A percentile compares a stretch with the other conserved stretches of the same genome.
Evolutionary conservation across 2,888 invertebrate genomes (phyloP).

Genomic region (Cataglyphis cursor): DNA sequence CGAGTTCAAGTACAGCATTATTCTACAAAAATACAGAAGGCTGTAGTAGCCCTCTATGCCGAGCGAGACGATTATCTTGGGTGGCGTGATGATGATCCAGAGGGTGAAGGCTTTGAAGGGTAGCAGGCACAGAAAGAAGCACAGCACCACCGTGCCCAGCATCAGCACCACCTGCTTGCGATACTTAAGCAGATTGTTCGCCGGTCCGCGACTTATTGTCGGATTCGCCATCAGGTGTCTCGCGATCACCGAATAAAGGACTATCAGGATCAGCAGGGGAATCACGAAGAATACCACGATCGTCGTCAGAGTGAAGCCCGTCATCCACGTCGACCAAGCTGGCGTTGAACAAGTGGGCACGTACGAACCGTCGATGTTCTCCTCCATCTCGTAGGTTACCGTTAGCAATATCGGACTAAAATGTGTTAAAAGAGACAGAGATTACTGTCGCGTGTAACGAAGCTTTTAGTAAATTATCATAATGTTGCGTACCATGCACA

Average conservation of each 20-base stretch:
- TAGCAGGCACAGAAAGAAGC: conserved; percentile 96
- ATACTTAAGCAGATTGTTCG: conserved; percentile 90
- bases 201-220: conserved; percentile 89
- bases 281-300: conserved; percentile 95
- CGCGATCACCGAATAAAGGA: conserved; percentile 95
- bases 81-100: conserved; percentile 94
- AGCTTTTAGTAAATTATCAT: conserved; percentile 15
- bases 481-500: conserved; percentile 9
- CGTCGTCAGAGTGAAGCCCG: conserved; percentile 93
- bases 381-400: conserved; percentile 91
- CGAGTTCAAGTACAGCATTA: conserved; percentile 96
- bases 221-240: conserved; percentile 94
- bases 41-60: conserved; percentile 94
- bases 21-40: conserved; percentile 94
- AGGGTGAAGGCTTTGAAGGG: conserved; percentile 96
- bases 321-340: conserved; percentile 91
- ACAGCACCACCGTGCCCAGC: conserved; percentile 95
- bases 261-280: conserved; percentile 93
- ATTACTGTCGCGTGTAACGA: conserved; percentile 28
- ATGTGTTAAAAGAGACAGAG: conserved; percentile 18
- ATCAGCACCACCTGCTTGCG: conserved; percentile 95
- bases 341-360: conserved; percentile 93
- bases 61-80: conserved; percentile 89
- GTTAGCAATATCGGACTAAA: conserved; percentile 94
- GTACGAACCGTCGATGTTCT: conserved; percentile 91